phyloP scores from a whole-genome alignment of 2,113 vertebrate species.

The Brienomyrus longianalis region DNA sequence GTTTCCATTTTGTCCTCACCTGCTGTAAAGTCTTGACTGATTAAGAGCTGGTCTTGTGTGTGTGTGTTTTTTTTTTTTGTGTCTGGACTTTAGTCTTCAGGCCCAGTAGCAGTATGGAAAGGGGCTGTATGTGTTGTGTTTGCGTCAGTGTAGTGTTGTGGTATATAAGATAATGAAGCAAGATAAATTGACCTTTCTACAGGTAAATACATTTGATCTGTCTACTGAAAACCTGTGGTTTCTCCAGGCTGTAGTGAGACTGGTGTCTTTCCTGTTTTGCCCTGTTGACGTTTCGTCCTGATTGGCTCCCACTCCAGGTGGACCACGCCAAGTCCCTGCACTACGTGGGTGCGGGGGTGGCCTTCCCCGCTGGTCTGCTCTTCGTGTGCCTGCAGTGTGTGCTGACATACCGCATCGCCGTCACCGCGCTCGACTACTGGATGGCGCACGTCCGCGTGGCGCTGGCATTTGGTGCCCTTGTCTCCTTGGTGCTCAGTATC shows the following conservation, averaged over 20 bases:
- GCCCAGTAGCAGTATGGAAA: neutral
- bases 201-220: neutral
- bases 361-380: slow-evolving; percentile 77
- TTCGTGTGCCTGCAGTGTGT: slow-evolving; percentile 83
- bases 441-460: slow-evolving; percentile 75
- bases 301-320: slow-evolving; percentile 56
- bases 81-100: neutral
- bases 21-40: neutral
- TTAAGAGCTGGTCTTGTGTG: neutral
- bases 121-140: neutral
- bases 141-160: neutral
- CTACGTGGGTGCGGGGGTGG: slow-evolving; percentile 78
- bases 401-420: slow-evolving; percentile 74
- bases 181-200: neutral
- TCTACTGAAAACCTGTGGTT: neutral
- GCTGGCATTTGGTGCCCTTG: slow-evolving; percentile 69
- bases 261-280: neutral
- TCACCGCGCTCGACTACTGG: slow-evolving; percentile 75
- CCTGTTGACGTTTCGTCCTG: neutral
- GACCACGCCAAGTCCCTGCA: slow-evolving; percentile 83
- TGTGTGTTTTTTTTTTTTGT: too few species aligned
- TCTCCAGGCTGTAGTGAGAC: neutral
- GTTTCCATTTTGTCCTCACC: neutral
- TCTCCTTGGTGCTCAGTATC: slow-evolving; percentile 85
- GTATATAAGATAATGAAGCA: neutral